Percentiles rank a stretch among this genome's conserved stretches.
Evolutionary conservation across 2,113 vertebrate genomes (phyloP).

Genomic region (Pachycephala philippinensis): DNA sequence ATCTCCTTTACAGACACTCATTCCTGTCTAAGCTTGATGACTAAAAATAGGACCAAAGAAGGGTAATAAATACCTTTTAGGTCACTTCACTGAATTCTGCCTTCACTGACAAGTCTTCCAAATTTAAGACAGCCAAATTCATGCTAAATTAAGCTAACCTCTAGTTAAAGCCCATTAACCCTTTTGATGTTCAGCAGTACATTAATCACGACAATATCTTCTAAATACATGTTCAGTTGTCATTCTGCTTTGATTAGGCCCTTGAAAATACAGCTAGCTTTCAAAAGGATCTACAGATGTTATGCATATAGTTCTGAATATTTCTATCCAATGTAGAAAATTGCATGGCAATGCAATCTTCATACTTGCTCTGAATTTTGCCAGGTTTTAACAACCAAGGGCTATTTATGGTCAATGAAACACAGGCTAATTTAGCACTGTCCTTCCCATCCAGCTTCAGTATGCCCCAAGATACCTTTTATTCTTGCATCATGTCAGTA

Average conservation of each 20-base stretch:
- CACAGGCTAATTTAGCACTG: neutral
- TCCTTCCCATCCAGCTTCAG: neutral
- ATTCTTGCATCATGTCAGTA: neutral
- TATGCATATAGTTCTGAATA: conserved; percentile 18
- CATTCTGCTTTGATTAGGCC: conserved; percentile 16
- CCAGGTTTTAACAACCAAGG: conserved; percentile 15
- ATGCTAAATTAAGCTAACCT: neutral
- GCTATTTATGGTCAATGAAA: neutral
- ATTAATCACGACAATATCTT: conserved; percentile 46
- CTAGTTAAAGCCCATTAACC: conserved; percentile 24
- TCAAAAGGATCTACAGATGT: conserved; percentile 46
- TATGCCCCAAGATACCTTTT: neutral
- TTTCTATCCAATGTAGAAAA: conserved; percentile 31
- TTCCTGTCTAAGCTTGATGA: neutral
- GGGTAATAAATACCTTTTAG: neutral
- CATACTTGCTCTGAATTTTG: neutral
- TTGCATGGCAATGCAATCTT: neutral
- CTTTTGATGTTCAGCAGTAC: conserved; percentile 33
- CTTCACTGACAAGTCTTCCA: neutral
- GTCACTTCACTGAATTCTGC: neutral
- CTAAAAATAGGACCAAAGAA: neutral
- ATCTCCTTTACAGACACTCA: neutral
- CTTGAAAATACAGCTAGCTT: conserved; percentile 24
- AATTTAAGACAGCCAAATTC: neutral
- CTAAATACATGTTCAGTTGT: conserved; percentile 16